Conservation (phyloP, 2,113 vertebrate species). For the Pontoporia blainvillei region DNA sequence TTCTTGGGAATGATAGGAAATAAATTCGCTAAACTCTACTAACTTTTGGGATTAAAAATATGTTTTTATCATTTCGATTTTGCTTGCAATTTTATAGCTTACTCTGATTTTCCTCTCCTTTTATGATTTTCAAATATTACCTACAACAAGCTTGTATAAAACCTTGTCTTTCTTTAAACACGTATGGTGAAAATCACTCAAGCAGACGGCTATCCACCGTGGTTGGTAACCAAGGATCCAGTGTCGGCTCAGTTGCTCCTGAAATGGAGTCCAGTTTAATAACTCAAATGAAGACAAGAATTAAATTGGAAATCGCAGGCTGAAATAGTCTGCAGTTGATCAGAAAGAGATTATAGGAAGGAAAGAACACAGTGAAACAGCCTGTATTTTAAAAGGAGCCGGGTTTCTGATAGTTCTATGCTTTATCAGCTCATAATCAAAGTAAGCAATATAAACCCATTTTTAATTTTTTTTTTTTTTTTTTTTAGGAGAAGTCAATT, state of each 20-base stretch:
- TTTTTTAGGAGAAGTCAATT: neutral
- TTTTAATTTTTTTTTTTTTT: constrained; percentile 51
- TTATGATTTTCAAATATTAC: constrained; percentile 61
- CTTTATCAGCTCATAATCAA: constrained; percentile 35
- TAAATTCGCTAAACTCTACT: constrained; percentile 27
- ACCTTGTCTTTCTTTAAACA: constrained; percentile 27
- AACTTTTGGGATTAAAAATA: constrained; percentile 48
- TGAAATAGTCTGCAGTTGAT: constrained; percentile 43
- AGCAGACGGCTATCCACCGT: neutral
- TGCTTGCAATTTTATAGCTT: constrained; percentile 50
- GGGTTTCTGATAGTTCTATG: neutral
- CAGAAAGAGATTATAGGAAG: constrained; percentile 39
- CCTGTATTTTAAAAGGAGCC: neutral
- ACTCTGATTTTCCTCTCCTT: constrained; percentile 37
- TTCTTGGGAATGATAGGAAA: constrained; percentile 50
- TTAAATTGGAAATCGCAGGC: constrained; percentile 62
- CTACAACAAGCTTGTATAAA: constrained; percentile 49
- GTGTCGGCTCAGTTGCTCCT: neutral
- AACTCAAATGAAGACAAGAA: constrained; percentile 51
- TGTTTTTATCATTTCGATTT: constrained; percentile 42
- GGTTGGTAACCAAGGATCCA: neutral
- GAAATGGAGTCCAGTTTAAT: constrained; percentile 56
- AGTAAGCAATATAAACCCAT: constrained; percentile 3
- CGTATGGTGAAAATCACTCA: constrained; percentile 42
- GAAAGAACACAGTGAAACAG: constrained; percentile 5